Percentiles rank a stretch among this genome's conserved stretches.
phyloP scores from a whole-genome alignment of 1,140 invertebrate genomes.

The Eumeta japonica region DNA sequence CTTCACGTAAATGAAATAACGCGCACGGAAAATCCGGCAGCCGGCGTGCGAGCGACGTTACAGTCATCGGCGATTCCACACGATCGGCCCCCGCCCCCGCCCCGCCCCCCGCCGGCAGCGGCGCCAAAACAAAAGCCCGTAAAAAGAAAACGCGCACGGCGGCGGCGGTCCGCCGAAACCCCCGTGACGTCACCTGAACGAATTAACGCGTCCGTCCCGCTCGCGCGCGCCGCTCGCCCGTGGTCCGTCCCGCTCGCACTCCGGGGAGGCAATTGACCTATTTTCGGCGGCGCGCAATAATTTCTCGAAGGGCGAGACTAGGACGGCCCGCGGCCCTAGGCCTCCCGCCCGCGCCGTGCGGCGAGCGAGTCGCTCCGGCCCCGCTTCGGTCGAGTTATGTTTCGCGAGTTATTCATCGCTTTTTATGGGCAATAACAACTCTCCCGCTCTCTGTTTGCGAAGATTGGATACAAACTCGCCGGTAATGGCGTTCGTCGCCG shows the following conservation, averaged over 20 bases:
- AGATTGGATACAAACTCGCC: conserved; percentile 9
- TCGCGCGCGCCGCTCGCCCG: conserved; percentile 17
- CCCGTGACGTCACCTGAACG: conserved; percentile 49
- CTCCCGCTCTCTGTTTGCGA: conserved; percentile 8
- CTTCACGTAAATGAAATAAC: conserved; percentile 16
- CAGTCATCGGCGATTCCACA: conserved; percentile 21
- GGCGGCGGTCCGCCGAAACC: conserved; percentile 33
- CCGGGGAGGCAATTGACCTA: conserved; percentile 50
- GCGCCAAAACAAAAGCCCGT: conserved; percentile 34
- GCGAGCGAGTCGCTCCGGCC: no score
- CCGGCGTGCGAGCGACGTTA: conserved; percentile 11
- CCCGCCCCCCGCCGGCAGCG: conserved; percentile 13
- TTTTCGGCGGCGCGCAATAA: conserved; percentile 52
- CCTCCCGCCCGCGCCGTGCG: conserved; percentile 35
- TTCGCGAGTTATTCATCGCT: conserved; percentile 20
- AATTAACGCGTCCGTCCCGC: conserved; percentile 38
- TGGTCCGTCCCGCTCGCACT: conserved; percentile 24
- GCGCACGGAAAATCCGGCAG: conserved; percentile 17
- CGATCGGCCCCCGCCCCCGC: no score
- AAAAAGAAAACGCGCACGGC: conserved; percentile 41
- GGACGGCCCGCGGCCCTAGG: conserved; percentile 38
- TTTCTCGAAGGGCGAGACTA: conserved; percentile 39
- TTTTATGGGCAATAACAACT: conserved; percentile 16
- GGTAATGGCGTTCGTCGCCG: conserved; percentile 8
- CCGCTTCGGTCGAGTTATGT: conserved; percentile 24